Evolutionary conservation across 37 sponge, comb jelly and placozoan genomes (phyloP).

Genomic region (Hormiphora californensis): DNA sequence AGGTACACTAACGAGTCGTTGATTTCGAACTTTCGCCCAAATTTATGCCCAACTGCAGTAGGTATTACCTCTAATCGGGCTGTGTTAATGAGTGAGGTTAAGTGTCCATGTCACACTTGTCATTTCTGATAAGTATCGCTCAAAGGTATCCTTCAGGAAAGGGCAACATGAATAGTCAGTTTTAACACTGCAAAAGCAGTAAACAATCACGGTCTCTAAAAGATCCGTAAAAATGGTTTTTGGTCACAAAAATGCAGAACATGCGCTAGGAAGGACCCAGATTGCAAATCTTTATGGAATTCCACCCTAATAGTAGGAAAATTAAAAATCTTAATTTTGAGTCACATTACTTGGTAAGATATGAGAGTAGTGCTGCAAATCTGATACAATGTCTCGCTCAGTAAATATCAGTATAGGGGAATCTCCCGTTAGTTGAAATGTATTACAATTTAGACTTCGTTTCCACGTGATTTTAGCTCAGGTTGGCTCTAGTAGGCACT

Average conservation of each 20-base stretch:
- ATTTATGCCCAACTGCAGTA: no score
- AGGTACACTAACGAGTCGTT: no score
- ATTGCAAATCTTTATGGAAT: no score
- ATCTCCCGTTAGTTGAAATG: slow-evolving; percentile 32
- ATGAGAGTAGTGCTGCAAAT: not conserved
- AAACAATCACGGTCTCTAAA: no score
- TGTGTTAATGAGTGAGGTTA: slow-evolving; percentile 17
- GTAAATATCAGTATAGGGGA: slow-evolving; percentile 43
- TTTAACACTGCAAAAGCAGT: no score
- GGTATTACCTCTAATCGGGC: slow-evolving; percentile 10
- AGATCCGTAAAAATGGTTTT: no score
- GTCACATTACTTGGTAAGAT: slow-evolving; percentile 2
- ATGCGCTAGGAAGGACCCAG: no score
- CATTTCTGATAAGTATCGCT: slow-evolving; percentile 17
- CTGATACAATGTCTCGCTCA: slow-evolving; percentile 10
- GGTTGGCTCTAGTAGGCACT: not conserved
- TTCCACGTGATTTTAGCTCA: slow-evolving; percentile 14
- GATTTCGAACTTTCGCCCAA: no score
- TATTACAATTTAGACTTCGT: slow-evolving; percentile 28
- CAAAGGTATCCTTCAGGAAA: not conserved
- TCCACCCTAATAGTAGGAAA: no score
- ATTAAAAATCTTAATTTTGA: not conserved
- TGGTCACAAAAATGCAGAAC: no score
- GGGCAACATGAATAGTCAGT: no score
- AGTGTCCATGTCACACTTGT: slow-evolving; percentile 42